phyloP scores from a whole-genome alignment of 92 coral and sea anemone species.

The Plumapathes pennacea region DNA sequence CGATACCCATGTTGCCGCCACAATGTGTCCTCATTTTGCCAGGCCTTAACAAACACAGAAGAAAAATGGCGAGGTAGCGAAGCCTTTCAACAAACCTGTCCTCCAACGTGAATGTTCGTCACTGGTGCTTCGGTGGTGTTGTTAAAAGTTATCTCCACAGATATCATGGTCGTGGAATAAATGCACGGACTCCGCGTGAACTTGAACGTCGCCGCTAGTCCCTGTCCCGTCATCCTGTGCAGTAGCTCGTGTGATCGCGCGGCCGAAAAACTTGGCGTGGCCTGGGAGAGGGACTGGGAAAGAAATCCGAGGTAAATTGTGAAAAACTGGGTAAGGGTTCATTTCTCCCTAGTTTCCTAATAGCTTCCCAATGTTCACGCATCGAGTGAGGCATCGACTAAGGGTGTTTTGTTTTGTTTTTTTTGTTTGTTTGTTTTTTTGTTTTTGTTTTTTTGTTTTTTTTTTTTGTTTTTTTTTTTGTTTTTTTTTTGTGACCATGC shows the following conservation, averaged over 20 bases:
- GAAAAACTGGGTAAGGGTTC: slow-evolving; percentile 1
- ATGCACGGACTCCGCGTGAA: slow-evolving; percentile 93
- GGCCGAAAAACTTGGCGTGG: slow-evolving; percentile 67
- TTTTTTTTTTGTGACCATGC: no score
- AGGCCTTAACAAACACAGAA: no score
- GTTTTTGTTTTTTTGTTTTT: no score
- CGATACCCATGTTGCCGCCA: no score
- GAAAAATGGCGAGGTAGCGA: no score
- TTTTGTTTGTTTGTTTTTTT: no score
- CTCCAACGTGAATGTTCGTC: slow-evolving; percentile 72
- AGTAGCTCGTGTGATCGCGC: slow-evolving; percentile 84
- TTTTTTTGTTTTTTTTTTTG: no score
- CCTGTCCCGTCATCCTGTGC: slow-evolving; percentile 88
- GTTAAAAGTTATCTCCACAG: slow-evolving; percentile 80
- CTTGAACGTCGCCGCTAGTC: slow-evolving; percentile 81
- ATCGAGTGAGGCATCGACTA: no score
- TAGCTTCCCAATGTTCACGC: no score
- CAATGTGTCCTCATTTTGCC: no score
- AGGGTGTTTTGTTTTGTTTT: no score
- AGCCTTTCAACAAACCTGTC: slow-evolving; percentile 70
- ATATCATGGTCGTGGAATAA: slow-evolving; percentile 86
- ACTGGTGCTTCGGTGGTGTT: slow-evolving; percentile 72
- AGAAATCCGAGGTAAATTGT: not conserved
- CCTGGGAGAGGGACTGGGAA: slow-evolving; percentile 36
- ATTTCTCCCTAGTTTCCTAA: no score